Evolutionary conservation across 2,888 invertebrate species (phyloP), one percentile per base, ranked within the genome.

Genomic region (Dynastes hyllus): DNA sequence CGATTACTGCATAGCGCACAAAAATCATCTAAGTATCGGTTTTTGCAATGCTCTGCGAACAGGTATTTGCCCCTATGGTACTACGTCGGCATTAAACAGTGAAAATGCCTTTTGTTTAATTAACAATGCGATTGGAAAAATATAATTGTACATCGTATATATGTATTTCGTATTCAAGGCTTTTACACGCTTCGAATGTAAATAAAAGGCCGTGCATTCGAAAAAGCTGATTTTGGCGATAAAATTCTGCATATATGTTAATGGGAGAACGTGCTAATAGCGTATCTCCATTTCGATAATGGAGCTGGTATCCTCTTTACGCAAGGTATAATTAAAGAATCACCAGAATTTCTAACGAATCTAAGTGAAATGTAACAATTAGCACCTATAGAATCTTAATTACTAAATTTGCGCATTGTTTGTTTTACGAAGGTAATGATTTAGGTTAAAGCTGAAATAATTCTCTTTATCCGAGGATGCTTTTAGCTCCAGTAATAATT

Each of bases 121-220:
- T 65, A 16, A 45, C 22, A 63, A 69, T 16, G 40, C 29, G 53
- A 13, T 61, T 9, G 45, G 58, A 61, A 61, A 63, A 70, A 61
- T 61, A 45, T 45, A 61, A 70, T 53, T 29, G n/a, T 13, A 40
- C 51, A 11, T 37, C 40, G 45, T 71, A 71, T 78, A 67, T 55
- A 55, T 67, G 53, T 66, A 66, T 61, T 76, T 78, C 58, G 27
- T 40, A 78, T 71, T 78, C 78, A 78, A 78, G 78, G 78, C 70
- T 78, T 77, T 73, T 71, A 78, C 73, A 65, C 63, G 73, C 63
- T 71, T 65, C 32, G 55, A 11, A 67, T 77, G 53, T 32, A 77
- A 65, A 29, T 77, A 55, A 55, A 40, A 37, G 50, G 37, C 40
- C 22, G 13, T 73, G 22, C 27, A 58, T 73, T 58, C 32, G 40